phyloP scores from a whole-genome alignment of 2,888 invertebrate genomes.

The Rhabditoides inermis region DNA sequence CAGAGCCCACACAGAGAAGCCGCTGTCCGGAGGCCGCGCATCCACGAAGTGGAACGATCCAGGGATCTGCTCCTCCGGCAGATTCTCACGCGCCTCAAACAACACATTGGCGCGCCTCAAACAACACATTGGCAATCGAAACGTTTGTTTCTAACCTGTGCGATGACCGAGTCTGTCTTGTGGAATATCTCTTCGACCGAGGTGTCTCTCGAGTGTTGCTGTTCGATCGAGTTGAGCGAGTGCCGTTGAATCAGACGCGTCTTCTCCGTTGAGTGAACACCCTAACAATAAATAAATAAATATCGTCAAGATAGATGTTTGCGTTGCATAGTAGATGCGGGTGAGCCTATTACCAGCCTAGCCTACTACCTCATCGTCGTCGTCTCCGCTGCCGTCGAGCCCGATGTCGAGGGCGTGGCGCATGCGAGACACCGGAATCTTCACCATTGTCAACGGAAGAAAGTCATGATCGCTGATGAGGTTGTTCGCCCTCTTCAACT shows the following conservation, averaged over 20 bases:
- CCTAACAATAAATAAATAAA: no score
- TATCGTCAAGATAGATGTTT: no score
- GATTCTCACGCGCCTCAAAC: constrained; percentile 21
- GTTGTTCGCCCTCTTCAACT: constrained; percentile 47
- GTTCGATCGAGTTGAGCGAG: constrained; percentile 1
- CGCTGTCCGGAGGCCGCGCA: constrained; percentile 40
- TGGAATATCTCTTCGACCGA: constrained; percentile 42
- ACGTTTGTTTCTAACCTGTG: not conserved
- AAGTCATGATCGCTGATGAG: constrained; percentile 46
- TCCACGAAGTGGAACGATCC: constrained; percentile 47
- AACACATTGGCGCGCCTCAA: no score
- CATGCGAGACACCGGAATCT: constrained; percentile 43
- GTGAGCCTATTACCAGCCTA: no score
- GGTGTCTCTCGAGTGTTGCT: constrained; percentile 14
- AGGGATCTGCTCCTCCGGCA: constrained; percentile 23
- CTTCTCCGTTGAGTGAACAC: no score
- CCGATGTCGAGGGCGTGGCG: constrained; percentile 27
- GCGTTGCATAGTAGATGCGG: no score
- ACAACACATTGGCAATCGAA: not conserved
- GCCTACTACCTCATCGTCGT: constrained; percentile 15
- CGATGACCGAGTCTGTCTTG: constrained; percentile 44
- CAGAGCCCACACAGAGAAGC: constrained; percentile 20
- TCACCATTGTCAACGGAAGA: constrained; percentile 29
- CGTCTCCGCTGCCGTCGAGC: constrained; percentile 15
- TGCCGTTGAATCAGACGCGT: no score